Evolutionary conservation across 1,140 invertebrate species (phyloP).

Genomic region (Carposina sasakii): DNA sequence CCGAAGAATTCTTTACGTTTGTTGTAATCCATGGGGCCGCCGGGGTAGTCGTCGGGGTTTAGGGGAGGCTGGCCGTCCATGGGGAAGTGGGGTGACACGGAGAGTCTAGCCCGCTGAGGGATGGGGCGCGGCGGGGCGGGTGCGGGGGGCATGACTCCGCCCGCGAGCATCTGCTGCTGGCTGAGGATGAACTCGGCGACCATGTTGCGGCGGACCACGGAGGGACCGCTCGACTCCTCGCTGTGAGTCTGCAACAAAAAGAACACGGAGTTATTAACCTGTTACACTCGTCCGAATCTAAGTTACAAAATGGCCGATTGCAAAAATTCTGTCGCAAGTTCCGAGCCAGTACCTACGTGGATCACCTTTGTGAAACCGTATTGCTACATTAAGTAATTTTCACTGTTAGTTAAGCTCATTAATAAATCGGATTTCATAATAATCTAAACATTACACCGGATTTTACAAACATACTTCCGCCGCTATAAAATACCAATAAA

Average conservation of each 20-base stretch:
- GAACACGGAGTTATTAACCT: slow-evolving; percentile 41
- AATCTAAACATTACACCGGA: slow-evolving; percentile 40
- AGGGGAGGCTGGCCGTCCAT: slow-evolving; percentile 56
- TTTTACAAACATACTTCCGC: slow-evolving; percentile 37
- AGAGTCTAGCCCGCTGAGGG: slow-evolving; percentile 54
- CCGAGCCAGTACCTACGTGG: slow-evolving; percentile 51
- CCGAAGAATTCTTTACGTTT: slow-evolving; percentile 86
- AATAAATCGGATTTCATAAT: slow-evolving; percentile 52
- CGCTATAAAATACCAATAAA: neutral
- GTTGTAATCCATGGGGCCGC: slow-evolving; percentile 69
- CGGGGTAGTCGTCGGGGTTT: slow-evolving; percentile 54
- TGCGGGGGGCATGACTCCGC: slow-evolving; percentile 34
- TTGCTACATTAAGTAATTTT: slow-evolving; percentile 55
- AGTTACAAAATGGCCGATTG: slow-evolving; percentile 51
- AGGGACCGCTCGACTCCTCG: slow-evolving; percentile 64
- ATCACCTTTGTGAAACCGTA: slow-evolving; percentile 55
- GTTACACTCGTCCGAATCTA: slow-evolving; percentile 44
- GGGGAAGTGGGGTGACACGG: slow-evolving; percentile 60
- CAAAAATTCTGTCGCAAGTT: slow-evolving; percentile 60
- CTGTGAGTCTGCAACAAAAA: slow-evolving; percentile 66
- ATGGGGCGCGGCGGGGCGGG: slow-evolving; percentile 44
- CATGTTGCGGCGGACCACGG: slow-evolving; percentile 82
- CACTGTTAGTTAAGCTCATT: slow-evolving; percentile 45
- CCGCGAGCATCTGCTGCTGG: slow-evolving; percentile 76
- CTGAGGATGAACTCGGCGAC: slow-evolving; percentile 87